phyloP scores from a whole-genome alignment of 2,797 vertebrate genomes.

The Acipenser oxyrinchus region DNA sequence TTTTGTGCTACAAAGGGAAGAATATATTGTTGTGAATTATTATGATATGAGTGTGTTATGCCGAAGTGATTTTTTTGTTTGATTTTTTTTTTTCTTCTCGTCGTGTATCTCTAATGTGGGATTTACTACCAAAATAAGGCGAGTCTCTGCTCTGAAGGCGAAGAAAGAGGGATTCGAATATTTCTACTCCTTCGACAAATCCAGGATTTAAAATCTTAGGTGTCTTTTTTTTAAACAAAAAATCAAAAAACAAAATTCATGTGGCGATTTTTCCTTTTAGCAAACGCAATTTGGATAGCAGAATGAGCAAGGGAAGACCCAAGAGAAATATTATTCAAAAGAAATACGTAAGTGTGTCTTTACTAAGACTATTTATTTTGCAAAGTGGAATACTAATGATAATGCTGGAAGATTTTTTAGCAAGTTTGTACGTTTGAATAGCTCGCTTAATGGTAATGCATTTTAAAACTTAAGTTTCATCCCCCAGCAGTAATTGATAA shows the following conservation, averaged over 20 bases:
- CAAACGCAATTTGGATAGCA: conserved; percentile 78
- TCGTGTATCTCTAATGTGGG: conserved; percentile 62
- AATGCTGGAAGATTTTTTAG: conserved; percentile 2
- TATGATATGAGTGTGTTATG: conserved; percentile 65
- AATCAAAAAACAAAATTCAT: conserved; percentile 55
- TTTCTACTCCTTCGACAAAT: conserved; percentile 46
- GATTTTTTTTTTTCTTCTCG: conserved; percentile 38
- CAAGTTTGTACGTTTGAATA: conserved; percentile 40
- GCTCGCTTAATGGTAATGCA: conserved; percentile 44
- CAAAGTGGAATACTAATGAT: too few species aligned
- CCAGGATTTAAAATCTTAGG: conserved; percentile 68
- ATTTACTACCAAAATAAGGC: conserved; percentile 62
- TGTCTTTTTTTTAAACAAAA: conserved; percentile 51
- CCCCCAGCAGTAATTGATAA: conserved; percentile 20
- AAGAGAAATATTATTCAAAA: conserved; percentile 99
- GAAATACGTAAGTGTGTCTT: conserved; percentile 88
- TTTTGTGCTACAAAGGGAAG: conserved; percentile 57
- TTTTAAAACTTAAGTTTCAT: conserved; percentile 49
- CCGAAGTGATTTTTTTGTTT: conserved; percentile 61
- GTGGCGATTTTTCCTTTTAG: conserved; percentile 69
- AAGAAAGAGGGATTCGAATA: too few species aligned
- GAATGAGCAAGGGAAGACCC: conserved; percentile 98
- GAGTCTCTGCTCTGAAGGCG: conserved; percentile 57
- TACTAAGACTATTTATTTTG: background rate
- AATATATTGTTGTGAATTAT: conserved; percentile 62